These are phyloP conservation scores for Eurypyga helias DNA, from an alignment of 2,113 vertebrate genomes.

Conservation along the genomic window DNA sequence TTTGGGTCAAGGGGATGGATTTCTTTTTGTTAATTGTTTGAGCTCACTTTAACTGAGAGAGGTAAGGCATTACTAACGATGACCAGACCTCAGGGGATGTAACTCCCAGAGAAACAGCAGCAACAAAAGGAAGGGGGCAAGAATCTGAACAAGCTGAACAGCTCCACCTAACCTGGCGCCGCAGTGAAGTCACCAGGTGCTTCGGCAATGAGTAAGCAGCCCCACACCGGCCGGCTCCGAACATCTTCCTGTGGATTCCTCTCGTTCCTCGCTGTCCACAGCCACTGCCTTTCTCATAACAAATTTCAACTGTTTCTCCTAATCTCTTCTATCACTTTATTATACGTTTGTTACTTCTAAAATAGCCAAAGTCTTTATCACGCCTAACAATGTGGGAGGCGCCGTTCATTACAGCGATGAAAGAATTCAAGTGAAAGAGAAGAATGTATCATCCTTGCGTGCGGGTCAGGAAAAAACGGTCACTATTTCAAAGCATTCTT, in stretches of 20 bases:
- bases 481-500: constrained; percentile 2
- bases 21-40: background rate
- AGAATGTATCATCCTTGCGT: background rate
- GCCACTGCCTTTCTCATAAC: background rate
- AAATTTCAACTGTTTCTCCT: background rate
- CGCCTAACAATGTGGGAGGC: background rate
- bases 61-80: background rate
- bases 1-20: background rate
- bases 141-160: background rate
- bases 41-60: background rate
- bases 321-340: background rate
- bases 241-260: background rate
- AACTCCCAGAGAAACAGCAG: background rate
- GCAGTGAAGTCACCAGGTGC: background rate
- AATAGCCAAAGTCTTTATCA: constrained; percentile 1
- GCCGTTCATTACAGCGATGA: background rate
- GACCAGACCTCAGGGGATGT: background rate
- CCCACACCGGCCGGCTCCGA: background rate
- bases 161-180: background rate
- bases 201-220: background rate
- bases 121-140: background rate
- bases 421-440: background rate
- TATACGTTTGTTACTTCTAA: background rate
- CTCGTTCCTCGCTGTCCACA: background rate
- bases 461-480: background rate